These are phyloP conservation scores for Ambastaia sidthimunki DNA, from an alignment of 2,797 vertebrate genomes.

Conservation along the genomic window DNA sequence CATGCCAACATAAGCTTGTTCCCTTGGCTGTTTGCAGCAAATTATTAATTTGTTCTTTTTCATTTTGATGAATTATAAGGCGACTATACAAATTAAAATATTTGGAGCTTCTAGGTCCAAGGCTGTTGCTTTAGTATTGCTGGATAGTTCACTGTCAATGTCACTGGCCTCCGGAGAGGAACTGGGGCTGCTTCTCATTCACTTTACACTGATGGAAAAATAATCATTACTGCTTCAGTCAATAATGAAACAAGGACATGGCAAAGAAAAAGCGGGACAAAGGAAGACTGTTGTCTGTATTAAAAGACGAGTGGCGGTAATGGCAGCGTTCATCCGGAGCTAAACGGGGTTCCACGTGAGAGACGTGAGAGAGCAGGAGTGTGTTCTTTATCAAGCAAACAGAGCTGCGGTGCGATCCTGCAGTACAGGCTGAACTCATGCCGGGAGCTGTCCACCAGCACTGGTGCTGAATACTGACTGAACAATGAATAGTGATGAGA, in stretches of 20 bases:
- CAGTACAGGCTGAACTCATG: conserved; percentile 7
- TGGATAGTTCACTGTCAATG: conserved; percentile 6
- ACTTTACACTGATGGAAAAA: conserved; percentile 45
- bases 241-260: conserved; percentile 55
- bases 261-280: conserved; percentile 44
- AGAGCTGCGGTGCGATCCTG: conserved; percentile 1
- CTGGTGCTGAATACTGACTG: conserved; percentile 56
- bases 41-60: conserved; percentile 25
- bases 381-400: background rate
- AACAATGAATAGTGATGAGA: conserved; percentile 11
- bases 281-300: conserved; percentile 24
- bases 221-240: conserved; percentile 55
- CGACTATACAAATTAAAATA: background rate
- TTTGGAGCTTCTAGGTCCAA: conserved; percentile 30
- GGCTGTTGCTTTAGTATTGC: conserved; percentile 42
- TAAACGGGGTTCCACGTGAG: conserved; percentile 14
- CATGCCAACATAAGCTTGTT: conserved; percentile 16
- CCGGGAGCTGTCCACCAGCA: conserved; percentile 49
- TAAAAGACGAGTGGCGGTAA: conserved; percentile 37
- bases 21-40: conserved; percentile 17
- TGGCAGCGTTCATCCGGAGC: conserved; percentile 5
- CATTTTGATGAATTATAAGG: conserved; percentile 25
- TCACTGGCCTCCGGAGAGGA: conserved; percentile 24
- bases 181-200: conserved; percentile 43
- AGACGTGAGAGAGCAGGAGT: conserved; percentile 3